Evolutionary conservation across 2,113 vertebrate genomes (phyloP), one percentile per base, ranked within the genome.

Genomic region (Diphyllodes magnificus): DNA sequence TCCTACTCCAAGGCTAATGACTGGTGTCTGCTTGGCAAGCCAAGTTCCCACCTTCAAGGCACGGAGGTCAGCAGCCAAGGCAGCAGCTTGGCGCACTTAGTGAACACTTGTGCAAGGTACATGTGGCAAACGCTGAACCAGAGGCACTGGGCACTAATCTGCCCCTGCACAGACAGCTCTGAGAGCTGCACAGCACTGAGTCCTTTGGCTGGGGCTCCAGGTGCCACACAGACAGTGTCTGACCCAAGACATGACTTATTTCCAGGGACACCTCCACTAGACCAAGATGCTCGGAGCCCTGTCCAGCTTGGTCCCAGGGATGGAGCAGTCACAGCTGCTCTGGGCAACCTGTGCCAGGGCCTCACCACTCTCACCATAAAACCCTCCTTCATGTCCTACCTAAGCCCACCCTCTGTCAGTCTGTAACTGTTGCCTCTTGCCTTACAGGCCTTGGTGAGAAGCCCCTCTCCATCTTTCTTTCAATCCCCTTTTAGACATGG

Each of bases 91-190:
- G 30, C 2, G 1, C 37, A 13, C 20, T 27, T 4, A 40, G 64
- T 6, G 45, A 92, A 66, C 42, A 40, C n/a, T 31, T 35, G 71
- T 63, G 66, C 71, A 56, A 72, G 28, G 44, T 21, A 7, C 13
- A 56, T 0, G 1, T 11, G 49, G 59, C 23, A 54, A 73, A 0
- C 1, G 3, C 23, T 24, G 44, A 65, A 27, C 39, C 14, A 49
- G 31, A 86, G 75, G 85, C 63, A 65, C 40, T 21, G 59, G 37
- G 51, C 78, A 50, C 63, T 24, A 4, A 73, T 27, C 22, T 83
- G 11, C 6, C 39, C 37, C 22, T 24, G 63, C 39, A 30, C 1
- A 0, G 69, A 9, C 69, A 78, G 60, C 25, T 68, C 60, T 54
- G 30, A 37, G 19, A 33, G 33, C 23, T 0, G 17, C 20, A 68